These are phyloP conservation scores for Gryllus longicercus DNA, from an alignment of 2,888 invertebrate species.

Conservation along the genomic window DNA sequence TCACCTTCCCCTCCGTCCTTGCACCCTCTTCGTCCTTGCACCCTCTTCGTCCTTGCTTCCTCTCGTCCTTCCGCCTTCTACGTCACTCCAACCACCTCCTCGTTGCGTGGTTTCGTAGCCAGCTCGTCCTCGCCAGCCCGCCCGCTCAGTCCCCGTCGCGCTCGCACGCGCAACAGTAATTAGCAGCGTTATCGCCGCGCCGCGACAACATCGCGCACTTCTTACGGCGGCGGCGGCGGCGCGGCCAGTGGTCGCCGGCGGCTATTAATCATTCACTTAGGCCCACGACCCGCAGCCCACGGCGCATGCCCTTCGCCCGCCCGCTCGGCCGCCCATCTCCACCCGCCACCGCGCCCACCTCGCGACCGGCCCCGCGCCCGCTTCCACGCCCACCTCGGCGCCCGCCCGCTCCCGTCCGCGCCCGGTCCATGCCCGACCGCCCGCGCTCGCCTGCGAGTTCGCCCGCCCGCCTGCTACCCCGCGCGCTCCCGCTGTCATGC, in stretches of 20 bases:
- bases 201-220: background rate
- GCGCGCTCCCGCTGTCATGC: no score
- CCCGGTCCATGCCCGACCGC: no score
- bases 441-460: no score
- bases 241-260: background rate
- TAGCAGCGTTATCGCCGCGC: constrained; percentile 3
- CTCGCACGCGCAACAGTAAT: constrained; percentile 17
- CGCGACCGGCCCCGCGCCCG: no score
- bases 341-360: no score
- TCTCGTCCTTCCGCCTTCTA: background rate
- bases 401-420: no score
- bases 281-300: background rate
- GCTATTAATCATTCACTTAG: background rate
- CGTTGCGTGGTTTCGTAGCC: background rate
- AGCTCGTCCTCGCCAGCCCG: background rate
- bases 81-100: background rate
- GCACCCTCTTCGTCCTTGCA: no score
- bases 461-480: no score
- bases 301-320: background rate
- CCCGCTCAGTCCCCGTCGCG: background rate
- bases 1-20: no score
- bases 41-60: no score
- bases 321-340: no score
- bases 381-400: no score
- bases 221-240: constrained; percentile 2